Evolutionary conservation across 1,140 invertebrate species (phyloP), one percentile per base, ranked within the genome.

Genomic region (Euwallacea fornicatus): DNA sequence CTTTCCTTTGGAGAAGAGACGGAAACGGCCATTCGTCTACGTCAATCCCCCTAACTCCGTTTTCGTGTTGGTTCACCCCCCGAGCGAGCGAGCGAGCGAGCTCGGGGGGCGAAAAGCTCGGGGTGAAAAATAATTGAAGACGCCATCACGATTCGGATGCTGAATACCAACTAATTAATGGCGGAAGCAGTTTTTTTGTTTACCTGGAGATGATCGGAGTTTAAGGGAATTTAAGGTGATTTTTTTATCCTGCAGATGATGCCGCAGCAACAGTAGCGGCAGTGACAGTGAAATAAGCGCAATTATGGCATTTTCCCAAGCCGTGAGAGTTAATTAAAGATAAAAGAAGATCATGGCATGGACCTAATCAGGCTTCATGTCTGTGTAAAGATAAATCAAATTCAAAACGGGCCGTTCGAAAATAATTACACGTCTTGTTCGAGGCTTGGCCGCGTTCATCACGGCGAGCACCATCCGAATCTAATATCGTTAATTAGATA

Each of bases 401-500:
- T 76, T 79, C 75, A 76, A 74, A 79, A 77, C 75, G 76, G 78
- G 74, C 76, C 76, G 70, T 76, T 77, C 62, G 70, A 78, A 80
- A 80, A 80, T 80, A 80, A 80, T 80, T 80, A 79, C 78, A 78
- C 72, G 78, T 80, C 79, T 80, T 76, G 79, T 78, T 77, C 78
- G 65, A 76, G 75, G 74, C 75, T 76, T 74, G 72, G 74, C 71
- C 73, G 76, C 76, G 77, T 80, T 79, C 78, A 80, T 80, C 79
- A 75, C 73, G 66, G 69, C 53, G 72, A 66, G 73, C 74, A 79
- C 78, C 78, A 79, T 79, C 78, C 78, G 74, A 80, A 79, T 79
- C 77, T 79, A 79, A 80, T 79, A 80, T 80, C 78, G 75, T 80
- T 80, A 80, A 80, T 80, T 80, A 80, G 78, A 79, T 79, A 79